Base-by-base conservation (phyloP, 1,140 invertebrate genomes). In the Sesamia nonagrioides region DNA sequence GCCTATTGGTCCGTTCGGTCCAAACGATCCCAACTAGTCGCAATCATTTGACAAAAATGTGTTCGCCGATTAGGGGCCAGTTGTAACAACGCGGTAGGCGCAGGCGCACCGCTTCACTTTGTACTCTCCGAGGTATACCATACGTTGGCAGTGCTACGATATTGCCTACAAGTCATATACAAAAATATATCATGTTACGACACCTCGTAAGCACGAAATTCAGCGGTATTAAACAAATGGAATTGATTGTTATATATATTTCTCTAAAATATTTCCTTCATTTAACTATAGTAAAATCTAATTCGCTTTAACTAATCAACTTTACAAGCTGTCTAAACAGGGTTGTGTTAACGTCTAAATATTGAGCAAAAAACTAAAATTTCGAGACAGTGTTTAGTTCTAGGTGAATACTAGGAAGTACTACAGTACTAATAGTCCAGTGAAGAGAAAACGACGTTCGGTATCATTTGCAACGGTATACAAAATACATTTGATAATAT, bases 361-460 rank as follows among this genome's bases (percentile, higher is more conserved):
- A 68, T 77, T 77, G 75, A 77, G 75, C 75, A 77, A 77, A 77
- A 77, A 77, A 77, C 18, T n/a, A 69, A 68, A 54, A 56, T 56
- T 52, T 69, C 35, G 61, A 68, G 48, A 68, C 60, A 68, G 45
- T 54, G 54, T 42, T 13, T 13, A 45, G 54, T 73, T 42, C 18
- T 58, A 72, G 27, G 9, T 45, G 50, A 40, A 58, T 33, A 74
- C 40, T 69, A 69, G 37, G 35, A 17, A 37, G 60, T 60, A 68
- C 68, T 72, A 66, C 37, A 42, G 50, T 71, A 78, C n/a, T 77
- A 54, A 83, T 42, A 79, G 37, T 81, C 72, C 82, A 84, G 82
- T 84, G 82, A 84, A 84, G 18, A 84, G 82, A 84, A 27, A 84
- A 84, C 82, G 78, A 77, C 60, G 74, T 73, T 77, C 77, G 71